A percentile compares a stretch with the other conserved stretches of the same genome.
Evolutionary conservation across 2,888 invertebrate genomes (phyloP).

Genomic region (Morpho achilles): DNA sequence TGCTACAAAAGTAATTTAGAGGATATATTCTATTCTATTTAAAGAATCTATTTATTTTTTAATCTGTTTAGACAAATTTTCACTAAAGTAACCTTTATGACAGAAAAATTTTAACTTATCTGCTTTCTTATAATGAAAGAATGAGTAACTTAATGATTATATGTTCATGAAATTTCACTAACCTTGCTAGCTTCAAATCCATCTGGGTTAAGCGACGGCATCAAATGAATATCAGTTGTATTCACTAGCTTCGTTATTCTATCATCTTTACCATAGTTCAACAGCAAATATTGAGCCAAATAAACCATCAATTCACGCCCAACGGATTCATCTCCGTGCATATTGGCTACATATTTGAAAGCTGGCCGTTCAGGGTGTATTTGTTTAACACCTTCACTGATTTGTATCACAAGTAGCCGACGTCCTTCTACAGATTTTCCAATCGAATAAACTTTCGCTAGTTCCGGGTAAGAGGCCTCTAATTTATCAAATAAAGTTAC

Average conservation of each 20-base stretch:
- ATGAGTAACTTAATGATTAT: neutral
- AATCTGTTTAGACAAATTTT: too few species aligned
- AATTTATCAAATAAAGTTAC: conserved; percentile 81
- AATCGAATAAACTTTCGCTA: conserved; percentile 85
- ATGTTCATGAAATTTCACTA: conserved; percentile 35
- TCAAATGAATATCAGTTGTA: conserved; percentile 93
- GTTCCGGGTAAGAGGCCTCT: conserved; percentile 81
- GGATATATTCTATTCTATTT: too few species aligned
- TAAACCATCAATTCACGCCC: conserved; percentile 91
- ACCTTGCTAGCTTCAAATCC: conserved; percentile 93
- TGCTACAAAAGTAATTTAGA: too few species aligned
- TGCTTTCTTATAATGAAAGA: neutral
- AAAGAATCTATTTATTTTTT: too few species aligned
- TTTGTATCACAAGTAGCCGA: conserved; percentile 90
- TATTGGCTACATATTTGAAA: conserved; percentile 96
- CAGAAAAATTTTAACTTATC: too few species aligned
- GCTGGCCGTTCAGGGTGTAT: conserved; percentile 86
- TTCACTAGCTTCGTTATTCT: conserved; percentile 89
- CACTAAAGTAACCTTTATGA: too few species aligned
- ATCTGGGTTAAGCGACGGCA: conserved; percentile 99
- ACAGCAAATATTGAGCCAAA: conserved; percentile 90
- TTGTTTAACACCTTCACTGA: conserved; percentile 82
- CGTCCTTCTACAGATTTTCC: conserved; percentile 92
- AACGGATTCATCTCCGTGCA: conserved; percentile 97
- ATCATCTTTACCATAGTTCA: conserved; percentile 84